Evolutionary conservation across 92 coral and sea anemone species (phyloP).

Genomic region (Phenganax marumi): DNA sequence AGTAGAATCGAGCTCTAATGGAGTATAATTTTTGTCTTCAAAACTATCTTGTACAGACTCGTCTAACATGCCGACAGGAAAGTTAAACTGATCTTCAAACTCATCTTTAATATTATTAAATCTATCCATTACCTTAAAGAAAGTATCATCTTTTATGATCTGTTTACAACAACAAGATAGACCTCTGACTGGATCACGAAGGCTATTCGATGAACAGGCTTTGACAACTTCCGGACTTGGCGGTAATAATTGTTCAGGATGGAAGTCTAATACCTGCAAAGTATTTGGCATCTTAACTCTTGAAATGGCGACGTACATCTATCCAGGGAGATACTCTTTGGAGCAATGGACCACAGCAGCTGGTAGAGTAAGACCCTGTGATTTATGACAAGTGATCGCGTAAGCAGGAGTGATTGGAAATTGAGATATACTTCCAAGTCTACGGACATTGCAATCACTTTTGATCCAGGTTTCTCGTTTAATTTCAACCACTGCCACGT

Average conservation of each 20-base stretch:
- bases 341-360: conserved; percentile 46
- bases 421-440: conserved; percentile 24
- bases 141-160: background rate
- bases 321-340: conserved; percentile 38
- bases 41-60: conserved; percentile 35
- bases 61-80: conserved; percentile 33
- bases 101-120: background rate
- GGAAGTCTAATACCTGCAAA: conserved; percentile 36
- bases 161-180: conserved; percentile 37
- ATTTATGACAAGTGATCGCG: conserved; percentile 52
- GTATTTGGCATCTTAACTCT: conserved; percentile 32
- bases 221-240: conserved; percentile 25
- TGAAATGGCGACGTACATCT: conserved; percentile 42
- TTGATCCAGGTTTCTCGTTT: conserved; percentile 39
- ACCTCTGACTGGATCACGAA: background rate
- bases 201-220: conserved; percentile 10
- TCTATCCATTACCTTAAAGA: conserved; percentile 22
- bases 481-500: conserved; percentile 19
- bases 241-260: conserved; percentile 15
- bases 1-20: background rate
- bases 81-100: background rate
- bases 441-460: conserved; percentile 12
- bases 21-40: conserved; percentile 13
- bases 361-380: conserved; percentile 37
- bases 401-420: conserved; percentile 43